phyloP scores from a whole-genome alignment of 2,113 vertebrate genomes.

The Petaurus breviceps region DNA sequence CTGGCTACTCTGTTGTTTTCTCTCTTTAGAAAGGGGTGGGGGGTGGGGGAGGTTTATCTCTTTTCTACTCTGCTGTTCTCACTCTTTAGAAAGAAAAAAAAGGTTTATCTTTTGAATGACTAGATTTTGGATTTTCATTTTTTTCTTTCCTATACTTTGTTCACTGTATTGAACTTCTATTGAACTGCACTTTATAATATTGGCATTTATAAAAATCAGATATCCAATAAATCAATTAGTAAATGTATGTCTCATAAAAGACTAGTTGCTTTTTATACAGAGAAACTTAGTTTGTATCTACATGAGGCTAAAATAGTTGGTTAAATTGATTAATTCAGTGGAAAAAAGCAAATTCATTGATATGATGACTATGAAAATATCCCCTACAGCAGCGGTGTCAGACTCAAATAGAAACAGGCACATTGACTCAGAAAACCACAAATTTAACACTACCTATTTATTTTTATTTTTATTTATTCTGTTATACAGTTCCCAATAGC shows the following conservation, averaged over 20 bases:
- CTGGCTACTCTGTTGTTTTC: neutral
- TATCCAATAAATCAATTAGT: neutral
- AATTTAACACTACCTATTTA: neutral
- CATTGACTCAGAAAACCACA: neutral
- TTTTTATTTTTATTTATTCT: neutral
- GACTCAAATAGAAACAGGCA: rapidly evolving
- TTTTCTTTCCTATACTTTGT: neutral
- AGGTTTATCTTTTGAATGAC: neutral
- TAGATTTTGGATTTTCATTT: neutral
- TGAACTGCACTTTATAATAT: neutral
- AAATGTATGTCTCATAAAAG: neutral
- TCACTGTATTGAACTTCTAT: neutral
- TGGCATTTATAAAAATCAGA: neutral
- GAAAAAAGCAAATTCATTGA: slow-evolving; percentile 7
- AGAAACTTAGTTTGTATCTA: neutral
- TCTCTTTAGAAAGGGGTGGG: neutral
- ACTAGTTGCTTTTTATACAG: neutral
- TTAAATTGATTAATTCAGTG: neutral
- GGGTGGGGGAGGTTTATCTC: neutral
- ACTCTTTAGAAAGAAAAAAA: neutral
- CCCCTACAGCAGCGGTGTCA: neutral
- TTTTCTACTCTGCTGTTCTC: neutral
- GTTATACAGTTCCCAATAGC: neutral
- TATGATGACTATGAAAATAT: neutral
- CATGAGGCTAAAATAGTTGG: slow-evolving; percentile 12